A percentile compares a stretch with the other conserved stretches of the same genome.
Conservation (phyloP, 2,113 vertebrate genomes). For the Sceloporus undulatus region DNA sequence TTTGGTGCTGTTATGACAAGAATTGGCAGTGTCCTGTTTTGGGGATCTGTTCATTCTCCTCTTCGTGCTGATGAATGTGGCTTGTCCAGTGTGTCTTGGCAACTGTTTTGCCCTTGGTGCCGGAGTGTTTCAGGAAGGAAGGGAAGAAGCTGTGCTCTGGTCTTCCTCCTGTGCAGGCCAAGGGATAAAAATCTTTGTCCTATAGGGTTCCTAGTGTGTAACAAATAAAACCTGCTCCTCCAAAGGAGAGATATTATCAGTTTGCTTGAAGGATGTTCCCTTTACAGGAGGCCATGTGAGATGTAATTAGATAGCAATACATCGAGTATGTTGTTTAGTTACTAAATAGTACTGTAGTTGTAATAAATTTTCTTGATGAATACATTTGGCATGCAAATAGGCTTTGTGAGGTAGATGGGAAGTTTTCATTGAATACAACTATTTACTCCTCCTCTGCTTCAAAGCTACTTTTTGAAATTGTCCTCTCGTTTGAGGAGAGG, state of each 20-base stretch:
- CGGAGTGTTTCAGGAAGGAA: background rate
- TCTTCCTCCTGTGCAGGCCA: background rate
- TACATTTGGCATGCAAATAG: background rate
- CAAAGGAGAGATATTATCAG: background rate
- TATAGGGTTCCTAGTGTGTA: background rate
- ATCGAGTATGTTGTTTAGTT: background rate
- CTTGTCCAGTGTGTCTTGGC: background rate
- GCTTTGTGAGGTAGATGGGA: background rate
- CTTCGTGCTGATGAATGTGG: background rate
- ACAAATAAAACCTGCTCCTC: background rate
- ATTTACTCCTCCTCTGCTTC: background rate
- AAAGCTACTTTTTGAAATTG: background rate
- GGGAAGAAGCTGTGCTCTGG: background rate
- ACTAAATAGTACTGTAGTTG: background rate
- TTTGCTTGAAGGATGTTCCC: background rate
- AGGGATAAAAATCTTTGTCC: background rate
- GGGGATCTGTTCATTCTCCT: background rate
- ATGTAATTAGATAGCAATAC: background rate
- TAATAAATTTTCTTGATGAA: background rate
- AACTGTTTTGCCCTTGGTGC: background rate
- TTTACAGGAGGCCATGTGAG: background rate
- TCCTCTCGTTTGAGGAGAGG: background rate
- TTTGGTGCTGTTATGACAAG: background rate
- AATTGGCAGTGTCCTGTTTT: background rate
- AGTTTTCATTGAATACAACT: background rate